Percentiles rank a stretch among this genome's conserved stretches.
These are phyloP conservation scores for Anolis sagrei DNA, from an alignment of 2,113 vertebrate species.

Conservation along the genomic window DNA sequence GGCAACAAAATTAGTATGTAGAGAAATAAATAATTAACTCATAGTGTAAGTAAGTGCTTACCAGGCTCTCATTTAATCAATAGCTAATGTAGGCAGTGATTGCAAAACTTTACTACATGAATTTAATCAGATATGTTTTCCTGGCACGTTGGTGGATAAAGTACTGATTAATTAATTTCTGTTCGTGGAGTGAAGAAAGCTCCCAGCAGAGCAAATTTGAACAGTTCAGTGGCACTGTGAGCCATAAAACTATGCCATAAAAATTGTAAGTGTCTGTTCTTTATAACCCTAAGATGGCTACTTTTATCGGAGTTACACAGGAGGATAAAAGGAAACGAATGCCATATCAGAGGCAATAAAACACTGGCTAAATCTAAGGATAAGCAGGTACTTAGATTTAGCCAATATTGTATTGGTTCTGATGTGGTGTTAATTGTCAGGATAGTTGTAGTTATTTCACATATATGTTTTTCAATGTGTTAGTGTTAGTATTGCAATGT, in stretches of 20 bases:
- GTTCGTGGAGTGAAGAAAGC: slow-evolving; percentile 70
- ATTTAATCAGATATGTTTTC: slow-evolving; percentile 77
- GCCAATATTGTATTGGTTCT: too few species aligned
- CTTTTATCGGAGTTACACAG: slow-evolving; percentile 14
- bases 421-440: too few species aligned
- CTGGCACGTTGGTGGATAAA: slow-evolving; percentile 56
- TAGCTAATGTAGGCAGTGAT: slow-evolving; percentile 61
- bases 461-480: too few species aligned
- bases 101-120: slow-evolving; percentile 59
- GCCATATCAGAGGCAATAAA: slow-evolving; percentile 14
- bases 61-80: slow-evolving; percentile 71
- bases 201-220: slow-evolving; percentile 66
- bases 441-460: too few species aligned
- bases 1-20: slow-evolving; percentile 37
- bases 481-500: too few species aligned
- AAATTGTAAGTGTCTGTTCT: slow-evolving; percentile 44
- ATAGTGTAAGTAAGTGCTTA: slow-evolving; percentile 58
- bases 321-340: slow-evolving; percentile 13
- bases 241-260: slow-evolving; percentile 31
- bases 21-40: slow-evolving; percentile 54
- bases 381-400: background rate
- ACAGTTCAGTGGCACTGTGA: slow-evolving; percentile 55
- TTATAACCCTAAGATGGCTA: background rate
- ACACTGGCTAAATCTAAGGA: background rate
- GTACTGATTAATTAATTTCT: slow-evolving; percentile 81